Base-by-base conservation (phyloP, 2,113 vertebrate species). In the Dasyornis broadbenti region DNA sequence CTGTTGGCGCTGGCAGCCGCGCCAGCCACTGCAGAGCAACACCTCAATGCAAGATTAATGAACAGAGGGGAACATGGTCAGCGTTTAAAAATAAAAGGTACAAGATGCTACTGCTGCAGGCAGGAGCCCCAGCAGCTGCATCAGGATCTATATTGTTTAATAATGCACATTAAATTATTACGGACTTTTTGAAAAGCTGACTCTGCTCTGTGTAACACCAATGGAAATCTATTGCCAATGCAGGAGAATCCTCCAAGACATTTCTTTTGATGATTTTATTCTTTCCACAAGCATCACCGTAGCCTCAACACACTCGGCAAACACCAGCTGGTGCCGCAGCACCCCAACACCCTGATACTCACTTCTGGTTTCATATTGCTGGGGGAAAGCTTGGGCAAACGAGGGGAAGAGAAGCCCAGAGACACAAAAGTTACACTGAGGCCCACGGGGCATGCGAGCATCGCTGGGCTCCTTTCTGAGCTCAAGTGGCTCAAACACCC, bases 221-320 rank as follows among this genome's bases (percentile, higher is more conserved):
- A 2, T 0, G 24, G 11, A 47, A 79, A 50, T 70, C 83, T 18
- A 0, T 11, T 8, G n/a, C 9, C 64, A 15, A 1, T 2, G 30
- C 9, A 0, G 0, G 4, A 7, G 3, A 16, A 64, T 12, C 35
- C 72, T 65, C 68, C 20, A 37, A 5, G 11, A 7, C 2, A 0
- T 9, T n/a, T 2, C 24, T 28, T 47, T 39, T 8, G 9, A 8
- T 24, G 40, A 12, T 71, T 50, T 77, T 22, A 13, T 28, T 31
- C 35, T 7, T 4, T 8, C 54, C 13, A 3, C 8, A 0, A 3
- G 2, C 23, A 40, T 17, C 78, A 23, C 23, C 4, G 4, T 0
- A 15, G 22, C 13, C 70, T 6, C 52, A 8, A 5, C 0, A 1
- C 8, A 6, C 57, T 30, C 22, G 2, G 56, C 52, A 15, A 42